Conservation (phyloP, 2,888 invertebrate species). For the Patella caerulea region DNA sequence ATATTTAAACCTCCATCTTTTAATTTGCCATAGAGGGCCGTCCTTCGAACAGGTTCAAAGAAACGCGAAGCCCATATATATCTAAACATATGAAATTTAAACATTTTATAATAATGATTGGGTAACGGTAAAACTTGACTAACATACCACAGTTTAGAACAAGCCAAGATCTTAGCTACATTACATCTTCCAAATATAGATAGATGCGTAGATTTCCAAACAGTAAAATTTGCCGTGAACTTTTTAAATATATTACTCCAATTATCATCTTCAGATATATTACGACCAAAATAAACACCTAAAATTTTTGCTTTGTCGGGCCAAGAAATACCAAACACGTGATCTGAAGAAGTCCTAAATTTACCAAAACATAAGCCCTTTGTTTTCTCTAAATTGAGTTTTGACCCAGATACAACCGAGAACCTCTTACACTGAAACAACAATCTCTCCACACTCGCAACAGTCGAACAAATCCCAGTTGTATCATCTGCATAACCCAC, state of each 20-base stretch:
- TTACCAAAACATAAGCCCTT: background rate
- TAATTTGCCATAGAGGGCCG: conserved; percentile 24
- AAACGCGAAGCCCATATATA: background rate
- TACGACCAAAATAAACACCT: conserved; percentile 26
- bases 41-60: conserved; percentile 16
- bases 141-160: background rate
- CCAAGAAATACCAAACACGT: background rate
- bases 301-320: conserved; percentile 1
- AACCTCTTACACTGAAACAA: background rate
- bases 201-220: conserved; percentile 11
- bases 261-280: conserved; percentile 29
- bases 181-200: background rate
- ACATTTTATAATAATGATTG: background rate
- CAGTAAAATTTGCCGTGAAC: conserved; percentile 28
- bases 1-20: conserved; percentile 27
- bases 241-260: conserved; percentile 31
- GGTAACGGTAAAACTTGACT: background rate
- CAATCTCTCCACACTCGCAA: background rate
- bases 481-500: background rate
- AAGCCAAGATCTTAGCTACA: background rate
- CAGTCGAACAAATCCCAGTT: background rate
- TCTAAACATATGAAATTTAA: conserved; percentile 7
- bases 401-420: conserved; percentile 13
- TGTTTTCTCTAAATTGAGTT: conserved; percentile 22
- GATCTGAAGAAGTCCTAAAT: background rate